Base-by-base conservation (phyloP, 1,140 invertebrate species). In the Rhysida immarginata region DNA sequence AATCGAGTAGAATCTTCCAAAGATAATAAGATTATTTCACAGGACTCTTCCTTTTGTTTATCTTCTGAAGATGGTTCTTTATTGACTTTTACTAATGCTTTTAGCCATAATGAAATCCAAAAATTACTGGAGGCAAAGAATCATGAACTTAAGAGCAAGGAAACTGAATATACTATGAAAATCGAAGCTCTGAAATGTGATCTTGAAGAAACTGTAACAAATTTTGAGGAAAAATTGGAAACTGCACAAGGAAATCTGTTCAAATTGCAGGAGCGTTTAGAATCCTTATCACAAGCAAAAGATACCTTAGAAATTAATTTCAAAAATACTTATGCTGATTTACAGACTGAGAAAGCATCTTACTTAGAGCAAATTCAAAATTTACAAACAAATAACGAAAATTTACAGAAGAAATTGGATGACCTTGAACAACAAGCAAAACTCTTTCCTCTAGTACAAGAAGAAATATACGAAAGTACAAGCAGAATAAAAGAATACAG, bases 201-300 rank as follows among this genome's bases (percentile, higher is more conserved):
- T 48, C 13, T 46, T 43, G 41, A 29, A 11, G 44, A 56, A 42
- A 54, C 55, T 23, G 49, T 54, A 35, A 54, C 52, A 43, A 56
- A 43, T 49, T 45, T 52, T 20, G 52, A 61, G 42, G 42, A 53
- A 21, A 25, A 57, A 49, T 48, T 62, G 14, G 56, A 48, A 16
- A 29, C 21, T 0, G 26, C 54, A 14, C 57, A 54, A 18, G 52
- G 46, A 2, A 51, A 55, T 2, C 29, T 57, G 18, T n/a, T 49
- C 2, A 53, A 53, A 25, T 27, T 55, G 16, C 55, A 55, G 26
- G 53, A 61, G 54, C 27, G 53, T 8, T 16, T 60, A 2, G 50
- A 55, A 21, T 24, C 48, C 18, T 14, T 45, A 8, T 43, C 57
- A 24, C 53, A 60, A 48, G 57, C 60, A 41, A 61, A 59, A 21